Evolutionary conservation across 2,797 vertebrate genomes (phyloP).

Genomic region (Spinus olivaceus): DNA sequence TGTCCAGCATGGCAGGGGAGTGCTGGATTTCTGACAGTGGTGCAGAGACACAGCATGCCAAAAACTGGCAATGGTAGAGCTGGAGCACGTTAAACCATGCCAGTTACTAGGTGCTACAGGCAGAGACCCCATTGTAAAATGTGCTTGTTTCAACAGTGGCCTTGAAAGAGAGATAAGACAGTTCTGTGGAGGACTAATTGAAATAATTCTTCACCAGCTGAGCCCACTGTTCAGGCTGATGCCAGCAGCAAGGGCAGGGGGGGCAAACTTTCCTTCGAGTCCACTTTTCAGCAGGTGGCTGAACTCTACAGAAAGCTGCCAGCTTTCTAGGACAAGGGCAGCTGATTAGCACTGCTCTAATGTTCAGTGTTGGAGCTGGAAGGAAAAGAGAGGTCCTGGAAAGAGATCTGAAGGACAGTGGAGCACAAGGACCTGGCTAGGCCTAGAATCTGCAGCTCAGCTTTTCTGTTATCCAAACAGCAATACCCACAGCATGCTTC

Average conservation of each 20-base stretch:
- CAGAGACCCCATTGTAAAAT: neutral
- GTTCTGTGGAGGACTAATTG: neutral
- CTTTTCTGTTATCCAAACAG: neutral
- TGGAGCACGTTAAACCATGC: neutral
- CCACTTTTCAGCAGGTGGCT: neutral
- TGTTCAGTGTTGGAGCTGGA: neutral
- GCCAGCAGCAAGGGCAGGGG: neutral
- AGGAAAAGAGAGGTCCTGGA: neutral
- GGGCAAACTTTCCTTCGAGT: neutral
- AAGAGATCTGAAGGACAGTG: neutral
- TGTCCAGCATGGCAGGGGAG: neutral
- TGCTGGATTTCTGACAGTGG: neutral
- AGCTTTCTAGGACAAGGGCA: neutral
- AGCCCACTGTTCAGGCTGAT: fast-evolving
- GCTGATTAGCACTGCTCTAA: neutral
- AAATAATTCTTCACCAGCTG: conserved; percentile 9
- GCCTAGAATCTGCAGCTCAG: neutral
- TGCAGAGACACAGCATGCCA: neutral
- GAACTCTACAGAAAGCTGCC: neutral
- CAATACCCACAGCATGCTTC: neutral
- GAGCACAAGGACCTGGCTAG: neutral
- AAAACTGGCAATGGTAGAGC: neutral
- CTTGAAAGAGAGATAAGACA: neutral
- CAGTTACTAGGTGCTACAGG: neutral
- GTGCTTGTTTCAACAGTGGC: neutral